Evolutionary conservation across 2,797 vertebrate genomes (phyloP), one percentile per base, ranked within the genome.

Genomic region (Falco concolor): DNA sequence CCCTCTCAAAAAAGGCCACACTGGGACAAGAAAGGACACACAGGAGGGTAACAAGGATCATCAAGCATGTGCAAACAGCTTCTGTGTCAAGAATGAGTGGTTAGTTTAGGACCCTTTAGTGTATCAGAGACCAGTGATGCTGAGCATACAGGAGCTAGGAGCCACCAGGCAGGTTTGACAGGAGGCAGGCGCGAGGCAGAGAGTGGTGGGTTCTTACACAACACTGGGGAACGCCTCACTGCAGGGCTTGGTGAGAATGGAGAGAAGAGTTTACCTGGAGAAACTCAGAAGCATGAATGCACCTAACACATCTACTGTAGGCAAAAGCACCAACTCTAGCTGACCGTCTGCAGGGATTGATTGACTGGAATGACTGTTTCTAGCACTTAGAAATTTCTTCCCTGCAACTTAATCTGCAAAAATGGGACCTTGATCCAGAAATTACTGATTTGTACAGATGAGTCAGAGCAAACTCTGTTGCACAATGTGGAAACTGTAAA

Each of bases 191-290:
- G 11, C 25, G 53, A 53, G 42, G 12, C 40, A 69, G 40, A 18
- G 10, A 12, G 25, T 20, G 23, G 12, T 67, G 63, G 22, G 47
- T 79, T 22, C 36, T 53, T 49, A 40, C n/a, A 12, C 20, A 50
- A 6, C 0, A 0, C 56, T 74, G 61, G 18, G 32, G 63, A 49
- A 34, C 0, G 0, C 34, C 21, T 15, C 0, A 0, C 28, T 52
- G 32, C 28, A 42, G 49, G 17, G 20, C 49, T 89, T 52, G 42
- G 49, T 53, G 32, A 21, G 24, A 63, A 63, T 0, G 0, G 36
- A 80, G 36, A 72, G 44, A 77, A 76, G 52, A 84, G 24, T 61
- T 63, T 34, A 32, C 1, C 0, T 6, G 13, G 34, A 84, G 49
- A 84, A 73, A 50, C 20, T 57, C 25, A 4, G 27, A 56, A 70